Evolutionary conservation across 2,888 invertebrate genomes (phyloP).

Genomic region (Drosophila rellima): DNA sequence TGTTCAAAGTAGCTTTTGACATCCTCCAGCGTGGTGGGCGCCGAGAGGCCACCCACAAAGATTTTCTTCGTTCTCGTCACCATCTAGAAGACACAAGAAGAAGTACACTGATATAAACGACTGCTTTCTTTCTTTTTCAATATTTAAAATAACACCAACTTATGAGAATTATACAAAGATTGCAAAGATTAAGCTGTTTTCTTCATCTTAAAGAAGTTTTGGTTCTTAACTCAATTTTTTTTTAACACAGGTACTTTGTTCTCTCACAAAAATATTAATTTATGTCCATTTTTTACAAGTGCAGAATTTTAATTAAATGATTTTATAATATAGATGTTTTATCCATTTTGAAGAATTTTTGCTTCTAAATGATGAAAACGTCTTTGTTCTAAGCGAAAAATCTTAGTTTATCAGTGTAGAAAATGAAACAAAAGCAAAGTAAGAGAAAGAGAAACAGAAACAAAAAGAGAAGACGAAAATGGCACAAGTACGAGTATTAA

Average conservation of each 20-base stretch:
- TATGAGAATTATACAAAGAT: no score
- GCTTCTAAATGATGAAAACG: no score
- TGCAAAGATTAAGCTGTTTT: no score
- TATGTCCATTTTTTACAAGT: no score
- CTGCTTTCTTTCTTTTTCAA: background rate
- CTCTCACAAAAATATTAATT: no score
- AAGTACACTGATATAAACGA: background rate
- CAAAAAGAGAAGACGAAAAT: background rate
- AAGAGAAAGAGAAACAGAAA: constrained; percentile 9
- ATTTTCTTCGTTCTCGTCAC: constrained; percentile 99
- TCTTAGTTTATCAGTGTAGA: background rate
- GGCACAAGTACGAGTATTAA: constrained; percentile 18
- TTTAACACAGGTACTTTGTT: no score
- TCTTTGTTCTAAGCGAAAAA: no score
- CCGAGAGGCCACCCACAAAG: constrained; percentile 99
- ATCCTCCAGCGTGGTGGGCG: constrained; percentile 99
- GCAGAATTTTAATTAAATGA: no score
- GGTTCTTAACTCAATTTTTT: no score
- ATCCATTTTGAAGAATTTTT: no score
- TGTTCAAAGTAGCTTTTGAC: constrained; percentile 99
- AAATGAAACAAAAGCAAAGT: constrained; percentile 16
- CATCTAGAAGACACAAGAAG: constrained; percentile 89
- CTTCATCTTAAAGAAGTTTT: no score
- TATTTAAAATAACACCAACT: background rate
- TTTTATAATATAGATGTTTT: no score